These are phyloP conservation scores for Drosophila saltans DNA, from an alignment of 1,140 invertebrate species.

Conservation along the genomic window DNA sequence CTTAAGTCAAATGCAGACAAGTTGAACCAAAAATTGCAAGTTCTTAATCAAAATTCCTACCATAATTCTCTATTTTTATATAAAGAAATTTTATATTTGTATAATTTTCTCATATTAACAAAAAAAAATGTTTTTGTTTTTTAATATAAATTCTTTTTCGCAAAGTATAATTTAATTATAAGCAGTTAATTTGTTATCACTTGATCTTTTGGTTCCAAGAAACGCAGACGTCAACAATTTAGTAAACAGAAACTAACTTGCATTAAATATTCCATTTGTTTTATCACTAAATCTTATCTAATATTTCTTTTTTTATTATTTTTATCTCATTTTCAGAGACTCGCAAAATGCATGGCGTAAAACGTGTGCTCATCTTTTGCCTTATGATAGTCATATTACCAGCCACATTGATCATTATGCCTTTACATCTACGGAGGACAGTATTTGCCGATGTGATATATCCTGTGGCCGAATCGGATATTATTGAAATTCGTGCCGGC, in stretches of 20 bases:
- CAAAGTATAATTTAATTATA: neutral
- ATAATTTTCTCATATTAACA: too few relatives aligned
- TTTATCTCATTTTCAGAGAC: slow-evolving; percentile 84
- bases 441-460: slow-evolving; percentile 89
- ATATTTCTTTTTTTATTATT: slow-evolving; percentile 14
- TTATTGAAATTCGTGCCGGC: slow-evolving; percentile 90
- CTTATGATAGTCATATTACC: slow-evolving; percentile 89
- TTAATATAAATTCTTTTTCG: too few relatives aligned
- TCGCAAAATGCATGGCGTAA: slow-evolving; percentile 89
- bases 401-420: slow-evolving; percentile 88
- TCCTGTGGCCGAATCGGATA: slow-evolving; percentile 91
- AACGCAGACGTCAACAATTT: neutral
- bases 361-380: slow-evolving; percentile 89
- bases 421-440: slow-evolving; percentile 89
- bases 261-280: neutral
- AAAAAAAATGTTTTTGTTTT: too few relatives aligned
- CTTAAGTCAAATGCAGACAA: too few relatives aligned
- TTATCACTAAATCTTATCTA: slow-evolving; percentile 22
- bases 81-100: too few relatives aligned
- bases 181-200: neutral
- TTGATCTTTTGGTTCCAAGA: neutral
- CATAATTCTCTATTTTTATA: too few relatives aligned
- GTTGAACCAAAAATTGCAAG: too few relatives aligned
- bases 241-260: too few relatives aligned
- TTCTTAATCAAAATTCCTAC: too few relatives aligned